Percentiles rank a stretch among this genome's conserved stretches.
These are phyloP conservation scores for Labeo rohita DNA, from an alignment of 2,113 vertebrate genomes.

Conservation along the genomic window DNA sequence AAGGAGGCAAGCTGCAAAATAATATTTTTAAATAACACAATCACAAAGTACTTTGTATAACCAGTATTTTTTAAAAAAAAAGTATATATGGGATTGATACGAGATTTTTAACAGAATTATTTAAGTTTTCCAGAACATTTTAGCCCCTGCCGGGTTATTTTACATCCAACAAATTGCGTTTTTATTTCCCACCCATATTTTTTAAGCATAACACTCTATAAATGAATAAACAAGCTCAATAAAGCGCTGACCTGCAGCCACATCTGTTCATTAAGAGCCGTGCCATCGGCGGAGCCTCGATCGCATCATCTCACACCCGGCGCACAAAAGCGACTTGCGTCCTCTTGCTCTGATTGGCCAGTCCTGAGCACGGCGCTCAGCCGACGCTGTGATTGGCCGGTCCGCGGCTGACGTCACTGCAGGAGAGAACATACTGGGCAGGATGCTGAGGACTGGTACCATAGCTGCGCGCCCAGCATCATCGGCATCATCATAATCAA, in stretches of 20 bases:
- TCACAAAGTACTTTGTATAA: not conserved
- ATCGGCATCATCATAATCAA: not conserved
- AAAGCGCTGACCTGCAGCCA: not conserved
- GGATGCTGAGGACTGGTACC: slow-evolving; percentile 45
- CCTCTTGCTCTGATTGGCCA: not conserved
- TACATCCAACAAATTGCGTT: too few relatives aligned
- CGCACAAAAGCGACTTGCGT: slow-evolving; percentile 27
- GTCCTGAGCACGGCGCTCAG: not conserved
- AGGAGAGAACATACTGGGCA: slow-evolving; percentile 38
- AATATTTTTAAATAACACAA: not conserved
- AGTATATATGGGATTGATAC: too few relatives aligned
- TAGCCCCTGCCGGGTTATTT: not conserved
- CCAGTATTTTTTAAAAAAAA: not conserved
- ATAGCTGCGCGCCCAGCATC: slow-evolving; percentile 40
- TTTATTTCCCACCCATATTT: not conserved
- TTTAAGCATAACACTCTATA: not conserved
- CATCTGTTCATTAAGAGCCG: slow-evolving; percentile 21
- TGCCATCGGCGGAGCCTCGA: not conserved
- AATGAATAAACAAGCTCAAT: slow-evolving; percentile 12
- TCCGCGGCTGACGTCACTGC: slow-evolving; percentile 51
- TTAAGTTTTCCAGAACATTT: not conserved
- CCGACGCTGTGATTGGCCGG: slow-evolving; percentile 32
- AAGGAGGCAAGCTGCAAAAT: too few relatives aligned
- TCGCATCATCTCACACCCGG: not conserved
- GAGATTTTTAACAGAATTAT: not conserved